Conservation (phyloP, 2,113 vertebrate species). For the Hyla sarda region DNA sequence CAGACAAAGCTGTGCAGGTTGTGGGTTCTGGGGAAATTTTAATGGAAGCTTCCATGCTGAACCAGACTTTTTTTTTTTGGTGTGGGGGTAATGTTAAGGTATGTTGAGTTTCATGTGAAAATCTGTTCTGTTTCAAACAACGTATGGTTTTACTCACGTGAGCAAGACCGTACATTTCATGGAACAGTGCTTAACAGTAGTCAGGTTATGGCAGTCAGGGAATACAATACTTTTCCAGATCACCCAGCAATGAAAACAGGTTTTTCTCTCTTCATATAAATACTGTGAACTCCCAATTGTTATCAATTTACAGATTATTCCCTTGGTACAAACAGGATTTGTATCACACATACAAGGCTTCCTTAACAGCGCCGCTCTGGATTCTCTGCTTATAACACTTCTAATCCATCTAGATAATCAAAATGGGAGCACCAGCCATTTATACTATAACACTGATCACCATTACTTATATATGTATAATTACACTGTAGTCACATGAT, state of each 20-base stretch:
- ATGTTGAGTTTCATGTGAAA: too few relatives aligned
- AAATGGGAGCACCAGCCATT: too few relatives aligned
- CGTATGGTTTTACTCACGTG: too few relatives aligned
- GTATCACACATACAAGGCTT: not conserved
- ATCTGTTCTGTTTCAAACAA: too few relatives aligned
- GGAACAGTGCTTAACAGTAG: not conserved
- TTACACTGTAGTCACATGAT: too few relatives aligned
- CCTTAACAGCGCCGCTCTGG: not conserved
- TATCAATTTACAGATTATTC: not conserved
- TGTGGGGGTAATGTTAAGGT: too few relatives aligned
- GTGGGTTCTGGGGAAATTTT: too few relatives aligned
- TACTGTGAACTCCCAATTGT: not conserved
- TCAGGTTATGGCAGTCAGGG: not conserved
- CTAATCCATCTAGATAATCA: slow-evolving; percentile 23
- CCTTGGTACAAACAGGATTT: not conserved
- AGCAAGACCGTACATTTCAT: too few relatives aligned
- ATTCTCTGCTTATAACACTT: slow-evolving; percentile 19
- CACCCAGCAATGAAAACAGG: not conserved
- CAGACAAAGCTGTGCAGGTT: too few relatives aligned
- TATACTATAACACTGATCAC: not conserved
- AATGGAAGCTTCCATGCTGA: too few relatives aligned
- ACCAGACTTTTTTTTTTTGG: too few relatives aligned
- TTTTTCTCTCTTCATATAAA: not conserved
- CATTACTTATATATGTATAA: not conserved
- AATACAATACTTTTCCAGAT: not conserved